Conservation (phyloP, 2,888 invertebrate genomes). For the Drosophila subquinaria region DNA sequence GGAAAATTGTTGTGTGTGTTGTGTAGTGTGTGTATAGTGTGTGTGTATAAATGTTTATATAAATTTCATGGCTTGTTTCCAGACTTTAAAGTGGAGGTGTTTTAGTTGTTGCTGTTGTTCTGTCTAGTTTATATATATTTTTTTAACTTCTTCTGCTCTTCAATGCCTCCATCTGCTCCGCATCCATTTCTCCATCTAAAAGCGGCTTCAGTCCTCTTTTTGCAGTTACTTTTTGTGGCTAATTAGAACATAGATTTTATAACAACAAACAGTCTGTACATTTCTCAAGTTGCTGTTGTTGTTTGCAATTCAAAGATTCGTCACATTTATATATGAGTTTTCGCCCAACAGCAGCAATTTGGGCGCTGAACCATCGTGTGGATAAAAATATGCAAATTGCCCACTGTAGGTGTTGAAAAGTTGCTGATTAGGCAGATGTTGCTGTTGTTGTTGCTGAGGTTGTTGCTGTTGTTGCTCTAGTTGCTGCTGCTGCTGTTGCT, state of each 20-base stretch:
- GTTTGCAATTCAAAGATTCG: slow-evolving; percentile 19
- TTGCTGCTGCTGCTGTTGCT: slow-evolving; percentile 7
- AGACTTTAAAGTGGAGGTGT: neutral
- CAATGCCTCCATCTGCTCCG: neutral
- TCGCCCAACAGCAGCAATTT: slow-evolving; percentile 75
- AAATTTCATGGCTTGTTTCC: slow-evolving; percentile 15
- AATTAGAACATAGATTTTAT: too few species aligned
- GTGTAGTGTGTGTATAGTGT: neutral
- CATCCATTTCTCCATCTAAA: slow-evolving; percentile 1
- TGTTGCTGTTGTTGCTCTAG: slow-evolving; percentile 13
- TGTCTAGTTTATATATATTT: neutral
- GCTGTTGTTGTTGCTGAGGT: neutral
- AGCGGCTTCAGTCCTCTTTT: too few species aligned
- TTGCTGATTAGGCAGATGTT: neutral
- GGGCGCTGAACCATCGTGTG: slow-evolving; percentile 78
- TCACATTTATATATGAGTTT: slow-evolving; percentile 77
- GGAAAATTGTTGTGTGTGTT: slow-evolving; percentile 2
- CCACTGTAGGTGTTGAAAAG: slow-evolving; percentile 63
- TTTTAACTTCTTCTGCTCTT: neutral
- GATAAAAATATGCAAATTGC: slow-evolving; percentile 81
- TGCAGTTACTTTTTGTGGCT: too few species aligned
- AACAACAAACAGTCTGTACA: too few species aligned
- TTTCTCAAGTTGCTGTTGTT: too few species aligned
- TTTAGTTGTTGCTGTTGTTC: neutral
- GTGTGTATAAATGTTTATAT: slow-evolving; percentile 1